Evolutionary conservation across 2,113 vertebrate species (phyloP), one percentile per base, ranked within the genome.

Genomic region (Corapipo altera): DNA sequence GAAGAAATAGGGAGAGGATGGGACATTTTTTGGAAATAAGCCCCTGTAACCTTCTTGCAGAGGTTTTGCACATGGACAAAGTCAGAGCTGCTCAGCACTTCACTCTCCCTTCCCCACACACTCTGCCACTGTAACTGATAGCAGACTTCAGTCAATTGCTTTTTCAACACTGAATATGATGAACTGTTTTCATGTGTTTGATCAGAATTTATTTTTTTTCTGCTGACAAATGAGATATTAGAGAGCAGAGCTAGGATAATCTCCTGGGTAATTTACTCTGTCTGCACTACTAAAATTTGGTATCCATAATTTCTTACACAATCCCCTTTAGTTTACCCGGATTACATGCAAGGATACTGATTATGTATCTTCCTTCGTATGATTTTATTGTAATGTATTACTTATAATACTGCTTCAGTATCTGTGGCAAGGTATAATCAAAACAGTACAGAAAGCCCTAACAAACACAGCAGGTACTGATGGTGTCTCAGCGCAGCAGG

Each of bases 271-370:
- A 89, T 85, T 87, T 88, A 51, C 15, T 51, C 9, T 59, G 41
- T 3, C 16, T 76, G 28, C 21, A 27, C 23, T 41, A 37, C 28
- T 82, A 70, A 69, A 78, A 91, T 75, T 92, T 85, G 32, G 2
- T 89, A 91, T 96, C 79, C 62, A 54, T 85, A n/a, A 74, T 87
- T 85, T 95, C 51, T 37, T 83, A 43, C 21, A 70, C 21, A 79
- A 54, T 70, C 49, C 41, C n/a, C 35, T 49, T 65, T 69, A 85
- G 32, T 88, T 95, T 91, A 88, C 8, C 23, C 22, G 79, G 41
- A 76, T 76, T 93, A 69, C 44, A 52, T 46, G 21, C 66, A 79
- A 69, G 62, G 62, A 58, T 41, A 65, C 20, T 70, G 74, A 91
- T 80, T 78, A 32, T 57, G 32, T 69, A 30, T 54, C 74, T 90